Evolutionary conservation across 2,888 invertebrate genomes (phyloP).

Genomic region (Plagodis dolabraria): DNA sequence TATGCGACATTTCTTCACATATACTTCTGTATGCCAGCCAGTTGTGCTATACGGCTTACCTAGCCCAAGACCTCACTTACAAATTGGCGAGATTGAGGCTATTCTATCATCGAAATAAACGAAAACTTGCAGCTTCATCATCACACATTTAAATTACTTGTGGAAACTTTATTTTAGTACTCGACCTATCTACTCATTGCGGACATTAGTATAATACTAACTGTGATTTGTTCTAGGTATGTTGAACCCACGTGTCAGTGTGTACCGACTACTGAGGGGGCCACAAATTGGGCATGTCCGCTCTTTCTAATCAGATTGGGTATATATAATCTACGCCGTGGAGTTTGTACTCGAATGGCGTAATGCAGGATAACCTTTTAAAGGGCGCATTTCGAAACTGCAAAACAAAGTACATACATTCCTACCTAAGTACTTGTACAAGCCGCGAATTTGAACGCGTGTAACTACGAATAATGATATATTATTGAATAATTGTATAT

Average conservation of each 20-base stretch:
- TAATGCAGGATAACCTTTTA: conserved; percentile 25
- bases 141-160: neutral
- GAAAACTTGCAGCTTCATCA: too few species aligned
- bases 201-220: conserved; percentile 11
- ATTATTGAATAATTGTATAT: too few species aligned
- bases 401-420: too few species aligned
- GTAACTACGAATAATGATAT: too few species aligned
- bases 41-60: too few species aligned
- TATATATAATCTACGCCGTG: conserved; percentile 51
- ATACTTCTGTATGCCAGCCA: too few species aligned
- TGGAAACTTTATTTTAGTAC: neutral
- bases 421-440: too few species aligned
- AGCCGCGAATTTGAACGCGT: too few species aligned
- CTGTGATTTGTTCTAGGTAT: conserved; percentile 19
- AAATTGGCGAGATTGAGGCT: too few species aligned
- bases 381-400: conserved; percentile 15
- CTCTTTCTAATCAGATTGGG: conserved; percentile 70
- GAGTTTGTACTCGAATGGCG: conserved; percentile 22
- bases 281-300: conserved; percentile 77
- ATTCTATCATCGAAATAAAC: too few species aligned
- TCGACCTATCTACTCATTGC: neutral
- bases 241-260: conserved; percentile 40
- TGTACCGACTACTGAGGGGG: conserved; percentile 53
- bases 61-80: too few species aligned
- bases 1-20: too few species aligned